Conservation (phyloP, 1,140 invertebrate genomes). For the Aleiodes sp. region DNA sequence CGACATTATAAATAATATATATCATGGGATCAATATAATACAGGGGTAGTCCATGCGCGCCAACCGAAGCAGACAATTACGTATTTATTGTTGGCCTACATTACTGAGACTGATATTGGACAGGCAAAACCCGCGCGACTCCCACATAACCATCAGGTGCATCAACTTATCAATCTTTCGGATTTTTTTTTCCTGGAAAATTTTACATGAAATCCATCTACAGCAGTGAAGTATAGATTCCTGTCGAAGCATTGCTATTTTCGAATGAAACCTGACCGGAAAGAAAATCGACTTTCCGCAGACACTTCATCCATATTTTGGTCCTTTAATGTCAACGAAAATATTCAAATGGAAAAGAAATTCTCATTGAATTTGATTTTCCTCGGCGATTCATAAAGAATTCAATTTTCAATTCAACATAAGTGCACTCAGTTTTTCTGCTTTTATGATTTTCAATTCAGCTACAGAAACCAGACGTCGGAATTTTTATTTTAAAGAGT, state of each 20-base stretch:
- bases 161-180: slow-evolving; percentile 14
- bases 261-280: slow-evolving; percentile 13
- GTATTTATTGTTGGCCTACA: slow-evolving; percentile 57
- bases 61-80: slow-evolving; percentile 41
- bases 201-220: slow-evolving; percentile 20
- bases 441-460: not conserved
- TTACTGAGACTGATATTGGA: slow-evolving; percentile 31
- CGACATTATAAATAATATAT: slow-evolving; percentile 29
- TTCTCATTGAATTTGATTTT: no score
- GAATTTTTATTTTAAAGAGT: not conserved
- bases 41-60: slow-evolving; percentile 14
- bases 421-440: no score
- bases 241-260: slow-evolving; percentile 12
- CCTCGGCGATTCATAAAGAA: no score
- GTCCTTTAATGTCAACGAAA: no score
- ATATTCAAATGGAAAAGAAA: no score
- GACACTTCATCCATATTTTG: no score
- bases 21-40: slow-evolving; percentile 29
- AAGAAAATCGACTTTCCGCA: slow-evolving; percentile 12
- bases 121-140: not conserved
- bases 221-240: slow-evolving; percentile 1
- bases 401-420: no score
- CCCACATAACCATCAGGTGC: not conserved
- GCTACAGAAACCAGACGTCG: not conserved
- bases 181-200: slow-evolving; percentile 3